phyloP scores from a whole-genome alignment of 2,888 invertebrate species.

The Acrocera orbiculus region DNA sequence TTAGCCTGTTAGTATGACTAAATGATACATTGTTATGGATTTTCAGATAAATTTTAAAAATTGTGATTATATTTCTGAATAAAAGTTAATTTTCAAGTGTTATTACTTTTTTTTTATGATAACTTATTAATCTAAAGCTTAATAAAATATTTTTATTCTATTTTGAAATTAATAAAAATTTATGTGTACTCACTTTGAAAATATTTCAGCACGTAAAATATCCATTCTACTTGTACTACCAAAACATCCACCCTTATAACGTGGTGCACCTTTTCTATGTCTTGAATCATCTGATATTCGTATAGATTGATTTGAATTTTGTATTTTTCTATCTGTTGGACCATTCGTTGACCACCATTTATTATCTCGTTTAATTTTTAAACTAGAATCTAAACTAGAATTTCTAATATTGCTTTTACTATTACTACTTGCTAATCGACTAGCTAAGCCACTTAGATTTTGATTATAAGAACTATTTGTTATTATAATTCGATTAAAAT shows the following conservation, averaged over 20 bases:
- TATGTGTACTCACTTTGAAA: conserved; percentile 16
- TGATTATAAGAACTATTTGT: conserved; percentile 17
- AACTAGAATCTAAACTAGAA: conserved; percentile 1
- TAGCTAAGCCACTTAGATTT: conserved; percentile 21
- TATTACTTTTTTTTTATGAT: no score
- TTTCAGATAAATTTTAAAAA: no score
- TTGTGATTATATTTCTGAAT: no score
- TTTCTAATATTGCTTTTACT: conserved; percentile 4
- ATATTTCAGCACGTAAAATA: conserved; percentile 16
- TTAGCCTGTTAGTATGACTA: no score
- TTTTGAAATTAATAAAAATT: conserved; percentile 3
- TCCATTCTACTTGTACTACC: conserved; percentile 14
- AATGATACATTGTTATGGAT: no score
- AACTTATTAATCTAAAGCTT: no score
- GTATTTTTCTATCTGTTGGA: conserved; percentile 3
- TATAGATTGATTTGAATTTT: conserved; percentile 1
- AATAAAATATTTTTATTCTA: no score
- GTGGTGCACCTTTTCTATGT: conserved; percentile 13
- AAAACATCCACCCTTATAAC: conserved; percentile 18
- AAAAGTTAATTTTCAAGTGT: no score
- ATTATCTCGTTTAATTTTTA: conserved; percentile 12
- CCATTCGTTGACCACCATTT: conserved; percentile 13
- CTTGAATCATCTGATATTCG: neutral
- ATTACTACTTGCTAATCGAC: conserved; percentile 11
- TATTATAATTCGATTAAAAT: conserved; percentile 7